Evolutionary conservation across 2,113 vertebrate genomes (phyloP), one percentile per base, ranked within the genome.

Genomic region (Heterotis niloticus): DNA sequence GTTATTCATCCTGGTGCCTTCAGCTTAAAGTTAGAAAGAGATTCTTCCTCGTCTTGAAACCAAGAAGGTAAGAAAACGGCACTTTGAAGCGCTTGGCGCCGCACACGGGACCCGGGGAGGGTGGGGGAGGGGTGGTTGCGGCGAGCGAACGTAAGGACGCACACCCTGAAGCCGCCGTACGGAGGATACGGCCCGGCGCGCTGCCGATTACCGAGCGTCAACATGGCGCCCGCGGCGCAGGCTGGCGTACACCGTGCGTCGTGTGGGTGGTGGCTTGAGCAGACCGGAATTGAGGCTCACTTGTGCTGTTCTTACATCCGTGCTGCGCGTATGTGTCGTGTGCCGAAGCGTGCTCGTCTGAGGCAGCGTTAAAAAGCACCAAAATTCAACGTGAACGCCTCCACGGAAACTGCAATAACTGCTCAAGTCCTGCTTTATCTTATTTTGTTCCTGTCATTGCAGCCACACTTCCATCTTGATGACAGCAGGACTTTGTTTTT

Each of bases 101-200:
- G 51, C 34, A 34, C 26, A 54, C 34, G 10, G 44, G 54, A 18
- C 44, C 26, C 16, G 64, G 72, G 23, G 28, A 74, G 67, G 74
- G 79, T 62, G 76, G 64, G 59, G 13, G 56, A 74, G 69, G 78
- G 78, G 57, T 81, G 75, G 74, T 77, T 76, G 67, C 66, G 18
- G 26, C 26, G 79, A 66, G 28, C 26, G 74, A 81, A 56, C 79
- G 79, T 81, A 20, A 81, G 79, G 66, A 81, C 79, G 79, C 74
- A 81, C 79, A 69, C 65, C 75, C 74, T 24, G 75, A 62, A 64
- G 52, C 62, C 24, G 79, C 74, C 79, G 79, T 76, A 81, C 79
- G 65, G 79, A 81, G 62, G 79, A 80, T 80, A 66, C 74, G 75
- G 74, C 74, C 73, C 75, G 75, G 74, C 74, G 79, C 75, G 73